Evolutionary conservation across 2,797 vertebrate species (phyloP), one percentile per base, ranked within the genome.

Genomic region (Molossus molossus): DNA sequence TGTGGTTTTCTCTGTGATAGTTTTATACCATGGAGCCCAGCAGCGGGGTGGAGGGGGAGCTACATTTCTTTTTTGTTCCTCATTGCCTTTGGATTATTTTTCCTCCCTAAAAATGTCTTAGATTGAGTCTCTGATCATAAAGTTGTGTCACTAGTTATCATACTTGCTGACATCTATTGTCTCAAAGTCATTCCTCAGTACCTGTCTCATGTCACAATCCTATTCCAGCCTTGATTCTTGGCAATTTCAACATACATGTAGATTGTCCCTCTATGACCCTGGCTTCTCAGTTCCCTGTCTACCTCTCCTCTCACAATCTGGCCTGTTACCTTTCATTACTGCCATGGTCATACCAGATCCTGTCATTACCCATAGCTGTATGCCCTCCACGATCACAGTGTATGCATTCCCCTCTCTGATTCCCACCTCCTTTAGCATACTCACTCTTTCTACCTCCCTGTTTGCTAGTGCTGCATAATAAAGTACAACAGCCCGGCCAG

Each of bases 201-300:
- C 75, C 69, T 67, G 33, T 13, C 21, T 94, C 15, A 60, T 53
- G 9, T 67, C 5, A 11, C 25, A 45, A 33, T 48, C 60, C 65
- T 84, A 29, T 27, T 84, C n/a, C 27, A 45, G 37, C 33, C 57
- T 87, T 69, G 60, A 82, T 45, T 87, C 62, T 87, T 58, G 33
- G 29, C 12, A 33, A 33, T 29, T 73, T 87, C 50, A 45, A 4
- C 8, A 23, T 50, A 33, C 20, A n/a, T 0, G 8, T 48, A 20
- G 60, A 50, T 58, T 1, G 0, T n/a, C 40, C 40, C 37, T 77
- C 29, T 13, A 75, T 15, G 57, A 21, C 12, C 0, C 53, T 57
- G 55, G 45, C 17, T 60, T 85, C 70, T 84, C 69, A 76, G 25
- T 69, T 87, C 40, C 45, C 87, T 80, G 20, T 53, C 50, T 64